Base-by-base conservation (phyloP, 2,797 vertebrate species). In the Yasuhikotakia modesta region DNA sequence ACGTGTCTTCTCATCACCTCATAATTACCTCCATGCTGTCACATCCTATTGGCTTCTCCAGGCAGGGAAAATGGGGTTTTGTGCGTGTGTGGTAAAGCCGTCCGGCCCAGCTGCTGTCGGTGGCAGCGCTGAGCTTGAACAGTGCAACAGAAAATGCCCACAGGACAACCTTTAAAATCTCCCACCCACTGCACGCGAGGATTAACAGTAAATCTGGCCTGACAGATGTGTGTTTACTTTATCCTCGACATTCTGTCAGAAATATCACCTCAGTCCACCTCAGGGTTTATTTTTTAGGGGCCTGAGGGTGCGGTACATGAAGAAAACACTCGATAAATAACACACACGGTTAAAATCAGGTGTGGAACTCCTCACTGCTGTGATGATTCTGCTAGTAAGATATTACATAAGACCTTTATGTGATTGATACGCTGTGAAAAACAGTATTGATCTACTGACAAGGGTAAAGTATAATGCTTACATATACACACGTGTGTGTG, bases 1-100 rank as follows among this genome's bases (percentile, higher is more conserved):
- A 82, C 82, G 66, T 77, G 82, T 84, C 75, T 79, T 80, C 84
- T 85, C 69, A 60, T 81, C 69, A 22, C 70, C 75, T 64, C 27
- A 19, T 84, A 87, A 85, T 86, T 85, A 87, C 76, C 83, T 67
- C 66, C 24, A 50, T 70, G 60, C 72, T 78, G 64, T 80, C 82
- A 78, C 69, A 74, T 82, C 79, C 75, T 76, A 58, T 84, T 72
- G 79, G 70, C 55, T 69, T 32, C n/a, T 57, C n/a, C n/a, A 69
- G 73, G 50, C 30, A 60, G 5, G 12, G 57, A 61, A 72, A 78
- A 75, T 69, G 24, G 46, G 74, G 68, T 68, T 81, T 67, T 27
- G 43, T 45, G 39, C 12, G 14, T 61, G 78, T 35, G 13, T 46
- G 3, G 30, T 22, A 30, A 63, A 81, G 76, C 48, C 24, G 60